phyloP scores from a whole-genome alignment of 2,113 vertebrate genomes.

The Etheostoma spectabile region DNA sequence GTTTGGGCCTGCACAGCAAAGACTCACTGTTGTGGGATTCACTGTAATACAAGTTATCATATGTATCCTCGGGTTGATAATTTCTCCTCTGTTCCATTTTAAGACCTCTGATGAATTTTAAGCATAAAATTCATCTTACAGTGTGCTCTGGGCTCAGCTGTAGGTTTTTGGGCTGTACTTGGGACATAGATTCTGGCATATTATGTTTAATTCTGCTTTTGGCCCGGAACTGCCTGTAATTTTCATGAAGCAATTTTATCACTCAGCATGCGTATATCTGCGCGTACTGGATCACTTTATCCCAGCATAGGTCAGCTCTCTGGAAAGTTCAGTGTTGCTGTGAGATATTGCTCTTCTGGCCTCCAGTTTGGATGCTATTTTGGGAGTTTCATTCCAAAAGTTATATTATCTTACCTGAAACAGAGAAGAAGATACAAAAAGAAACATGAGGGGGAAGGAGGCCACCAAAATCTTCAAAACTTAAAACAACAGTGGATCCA shows the following conservation, averaged over 20 bases:
- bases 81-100: slow-evolving; percentile 73
- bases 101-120: too few relatives aligned
- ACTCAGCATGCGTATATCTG: slow-evolving; percentile 87
- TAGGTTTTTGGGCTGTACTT: too few relatives aligned
- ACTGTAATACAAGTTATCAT: slow-evolving; percentile 79
- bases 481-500: too few relatives aligned
- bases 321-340: slow-evolving; percentile 84
- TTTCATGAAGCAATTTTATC: too few relatives aligned
- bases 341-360: slow-evolving; percentile 86
- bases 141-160: too few relatives aligned
- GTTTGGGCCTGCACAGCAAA: too few relatives aligned
- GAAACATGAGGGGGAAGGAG: slow-evolving; percentile 75
- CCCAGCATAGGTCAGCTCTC: slow-evolving; percentile 84
- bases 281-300: slow-evolving; percentile 85
- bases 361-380: slow-evolving; percentile 81
- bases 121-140: too few relatives aligned
- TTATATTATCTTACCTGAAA: slow-evolving; percentile 80
- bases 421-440: slow-evolving; percentile 81
- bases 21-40: not conserved
- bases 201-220: too few relatives aligned
- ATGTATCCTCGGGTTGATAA: slow-evolving; percentile 76
- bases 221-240: too few relatives aligned
- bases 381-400: too few relatives aligned
- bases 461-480: slow-evolving; percentile 3
- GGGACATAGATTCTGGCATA: too few relatives aligned